Conservation (phyloP, 2,888 invertebrate genomes). For the Neoitamus cyanurus region DNA sequence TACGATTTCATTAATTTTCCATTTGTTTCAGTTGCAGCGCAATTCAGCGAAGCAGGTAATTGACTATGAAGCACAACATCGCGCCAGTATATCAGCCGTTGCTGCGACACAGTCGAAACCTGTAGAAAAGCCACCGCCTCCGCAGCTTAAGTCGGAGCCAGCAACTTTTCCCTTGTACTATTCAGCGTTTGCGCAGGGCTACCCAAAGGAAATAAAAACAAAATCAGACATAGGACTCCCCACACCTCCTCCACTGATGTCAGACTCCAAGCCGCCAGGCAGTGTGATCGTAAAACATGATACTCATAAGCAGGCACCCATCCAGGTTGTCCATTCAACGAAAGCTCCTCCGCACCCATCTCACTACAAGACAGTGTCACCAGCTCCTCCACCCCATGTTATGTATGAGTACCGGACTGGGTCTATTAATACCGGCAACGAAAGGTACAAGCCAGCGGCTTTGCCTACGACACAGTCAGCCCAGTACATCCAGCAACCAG, state of each 20-base stretch:
- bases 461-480: conserved; percentile 61
- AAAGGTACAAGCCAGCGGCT: conserved; percentile 64
- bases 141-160: conserved; percentile 70
- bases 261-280: conserved; percentile 73
- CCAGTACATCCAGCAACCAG: conserved; percentile 51
- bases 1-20: neutral
- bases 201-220: conserved; percentile 51
- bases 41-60: conserved; percentile 45
- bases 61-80: conserved; percentile 50
- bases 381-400: conserved; percentile 62
- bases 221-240: conserved; percentile 63
- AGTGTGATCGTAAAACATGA: conserved; percentile 81
- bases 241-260: conserved; percentile 75
- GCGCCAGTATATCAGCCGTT: conserved; percentile 33
- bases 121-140: conserved; percentile 57
- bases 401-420: conserved; percentile 59
- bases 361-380: conserved; percentile 57
- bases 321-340: conserved; percentile 49
- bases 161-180: conserved; percentile 75
- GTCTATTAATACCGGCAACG: conserved; percentile 66
- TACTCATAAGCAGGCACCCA: conserved; percentile 56
- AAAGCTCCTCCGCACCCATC: conserved; percentile 46
- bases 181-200: conserved; percentile 50
- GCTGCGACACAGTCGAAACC: conserved; percentile 44
- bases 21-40: conserved; percentile 47